Base-by-base conservation (phyloP, 2,888 invertebrate species). In the Pomacea canaliculata region DNA sequence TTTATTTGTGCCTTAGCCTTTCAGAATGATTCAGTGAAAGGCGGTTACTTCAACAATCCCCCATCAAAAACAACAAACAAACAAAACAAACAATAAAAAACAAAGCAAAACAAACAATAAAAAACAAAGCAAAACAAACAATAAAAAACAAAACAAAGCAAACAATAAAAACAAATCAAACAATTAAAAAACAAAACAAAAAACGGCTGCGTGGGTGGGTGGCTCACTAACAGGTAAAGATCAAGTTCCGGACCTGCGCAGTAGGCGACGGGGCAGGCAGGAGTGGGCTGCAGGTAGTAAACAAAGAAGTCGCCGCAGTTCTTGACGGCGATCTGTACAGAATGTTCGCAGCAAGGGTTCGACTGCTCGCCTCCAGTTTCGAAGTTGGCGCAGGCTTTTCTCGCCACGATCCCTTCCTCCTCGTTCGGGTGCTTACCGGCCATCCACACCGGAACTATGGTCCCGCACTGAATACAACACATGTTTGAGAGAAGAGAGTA, bases 361-460 rank as follows among this genome's bases (percentile, higher is more conserved):
- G 59, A n/a, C 37, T 23, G 18, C 10, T 27, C 63, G 8, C 19
- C 27, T 1, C 46, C 70, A 7, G 73, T 70, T 4, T 70, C 60
- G 18, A 78, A 73, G 62, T 80, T 80, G 19, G 71, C 80, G 49
- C 80, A 80, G n/a, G 72, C 76, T n/a, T 49, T 63, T 16, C 71
- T 37, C 62, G 37, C 56, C 69, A 78, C 78, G 37, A 60, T 56
- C 10, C 27, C 69, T 27, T 79, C 78, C 23, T 46, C 63, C 7
- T 62, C 62, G 27, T 63, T 68, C 7, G 81, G 81, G 49, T 79
- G 76, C 12, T 51, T 59, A 13, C 81, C 78, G 27, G 67, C 69
- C 77, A 80, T 8, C 81, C 79, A 80, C 23, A 80, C 77, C 12
- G 81, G 81, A 51, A 73, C 76, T 59, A 76, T 77, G 0, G 81